Conservation (phyloP, 2,797 vertebrate genomes). For the Hozukius guyotensis region DNA sequence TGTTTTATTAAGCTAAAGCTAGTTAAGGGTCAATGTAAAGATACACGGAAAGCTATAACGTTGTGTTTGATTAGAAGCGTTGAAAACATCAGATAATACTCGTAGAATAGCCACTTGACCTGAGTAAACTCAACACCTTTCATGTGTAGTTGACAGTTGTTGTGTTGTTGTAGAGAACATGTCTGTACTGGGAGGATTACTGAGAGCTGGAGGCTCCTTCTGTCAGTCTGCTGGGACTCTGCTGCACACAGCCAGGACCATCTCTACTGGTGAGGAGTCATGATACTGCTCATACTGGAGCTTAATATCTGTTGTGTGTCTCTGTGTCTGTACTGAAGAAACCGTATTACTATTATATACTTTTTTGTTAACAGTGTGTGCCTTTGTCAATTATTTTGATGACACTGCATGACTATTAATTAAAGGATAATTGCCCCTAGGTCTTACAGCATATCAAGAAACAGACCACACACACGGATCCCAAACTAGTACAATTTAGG, state of each 20-base stretch:
- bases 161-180: constrained; percentile 53
- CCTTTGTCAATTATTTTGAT: too few relatives aligned
- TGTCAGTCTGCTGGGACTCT: constrained; percentile 67
- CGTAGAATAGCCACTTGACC: fast-evolving
- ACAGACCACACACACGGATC: neutral
- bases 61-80: neutral
- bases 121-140: neutral
- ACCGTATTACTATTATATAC: too few relatives aligned
- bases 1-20: neutral
- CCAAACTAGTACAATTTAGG: neutral
- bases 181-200: constrained; percentile 67
- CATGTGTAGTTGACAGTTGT: neutral
- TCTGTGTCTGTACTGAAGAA: too few relatives aligned
- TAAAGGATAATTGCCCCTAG: neutral
- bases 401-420: too few relatives aligned
- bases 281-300: neutral
- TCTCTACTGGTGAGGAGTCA: constrained; percentile 71
- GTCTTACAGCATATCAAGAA: neutral
- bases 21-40: constrained; percentile 51
- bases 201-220: constrained; percentile 65
- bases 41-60: neutral
- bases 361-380: too few relatives aligned
- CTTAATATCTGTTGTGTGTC: too few relatives aligned
- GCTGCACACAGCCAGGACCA: constrained; percentile 50
- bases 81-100: neutral